A percentile compares a stretch with the other conserved stretches of the same genome.
phyloP scores from a whole-genome alignment of 1,140 invertebrate genomes.

The roundworm (Caenorhabditis elegans) region DNA sequence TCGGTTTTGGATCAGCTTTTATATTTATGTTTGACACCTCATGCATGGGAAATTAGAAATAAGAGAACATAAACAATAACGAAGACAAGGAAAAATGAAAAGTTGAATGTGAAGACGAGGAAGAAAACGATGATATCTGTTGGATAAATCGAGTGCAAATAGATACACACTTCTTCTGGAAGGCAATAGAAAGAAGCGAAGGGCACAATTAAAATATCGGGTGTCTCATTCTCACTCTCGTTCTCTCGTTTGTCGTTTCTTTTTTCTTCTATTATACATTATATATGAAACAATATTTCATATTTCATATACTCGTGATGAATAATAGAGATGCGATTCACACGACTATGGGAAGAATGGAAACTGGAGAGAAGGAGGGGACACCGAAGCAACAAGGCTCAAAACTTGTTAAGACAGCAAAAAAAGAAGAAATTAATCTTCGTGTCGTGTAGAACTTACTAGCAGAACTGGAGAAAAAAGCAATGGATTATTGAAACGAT shows the following conservation, averaged over 20 bases:
- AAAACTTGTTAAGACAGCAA: too few relatives aligned
- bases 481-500: not conserved
- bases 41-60: too few relatives aligned
- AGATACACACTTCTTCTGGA: not conserved
- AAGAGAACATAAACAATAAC: too few relatives aligned
- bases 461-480: not conserved
- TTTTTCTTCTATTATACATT: constrained; percentile 27
- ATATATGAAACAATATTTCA: constrained; percentile 31
- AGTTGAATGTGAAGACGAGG: not conserved
- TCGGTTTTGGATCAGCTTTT: too few relatives aligned
- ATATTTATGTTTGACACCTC: too few relatives aligned
- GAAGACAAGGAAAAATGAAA: too few relatives aligned
- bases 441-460: not conserved
- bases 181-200: constrained; percentile 10
- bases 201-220: constrained; percentile 33
- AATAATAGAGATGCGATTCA: constrained; percentile 25
- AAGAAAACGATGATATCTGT: constrained; percentile 8
- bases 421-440: not conserved
- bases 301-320: constrained; percentile 23
- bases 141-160: constrained; percentile 29
- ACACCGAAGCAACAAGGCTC: too few relatives aligned
- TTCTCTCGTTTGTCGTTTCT: not conserved
- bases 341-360: not conserved
- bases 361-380: not conserved
- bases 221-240: constrained; percentile 16